phyloP scores from a whole-genome alignment of 2,797 vertebrate genomes.

The Thamnophis elegans region DNA sequence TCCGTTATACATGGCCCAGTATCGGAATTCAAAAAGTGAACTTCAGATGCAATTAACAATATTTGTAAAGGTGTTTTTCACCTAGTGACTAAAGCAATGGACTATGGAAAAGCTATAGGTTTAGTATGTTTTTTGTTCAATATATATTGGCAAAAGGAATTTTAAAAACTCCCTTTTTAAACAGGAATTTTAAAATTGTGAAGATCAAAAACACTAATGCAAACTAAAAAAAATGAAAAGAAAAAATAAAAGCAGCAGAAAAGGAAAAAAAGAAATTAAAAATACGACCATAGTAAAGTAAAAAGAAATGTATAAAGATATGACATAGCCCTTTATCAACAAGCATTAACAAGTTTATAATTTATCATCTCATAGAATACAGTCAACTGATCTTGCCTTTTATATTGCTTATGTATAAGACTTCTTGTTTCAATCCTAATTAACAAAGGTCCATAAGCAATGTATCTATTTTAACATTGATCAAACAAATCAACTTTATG shows the following conservation, averaged over 20 bases:
- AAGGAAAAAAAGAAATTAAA: background rate
- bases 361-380: background rate
- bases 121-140: background rate
- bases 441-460: background rate
- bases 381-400: background rate
- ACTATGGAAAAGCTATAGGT: background rate
- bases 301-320: background rate
- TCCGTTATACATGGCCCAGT: constrained; percentile 37
- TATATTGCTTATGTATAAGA: background rate
- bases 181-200: background rate
- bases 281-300: background rate
- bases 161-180: background rate
- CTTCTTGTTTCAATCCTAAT: background rate
- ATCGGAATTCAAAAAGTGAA: constrained; percentile 35
- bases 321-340: background rate
- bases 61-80: constrained; percentile 45
- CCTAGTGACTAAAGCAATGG: background rate
- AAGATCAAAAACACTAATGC: background rate
- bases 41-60: constrained; percentile 38
- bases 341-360: background rate
- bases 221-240: background rate
- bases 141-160: background rate
- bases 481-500: background rate
- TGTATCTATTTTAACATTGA: background rate
- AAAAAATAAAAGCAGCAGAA: background rate